Evolutionary conservation across 1,140 invertebrate genomes (phyloP).

Genomic region (Aphidius gifuensis): DNA sequence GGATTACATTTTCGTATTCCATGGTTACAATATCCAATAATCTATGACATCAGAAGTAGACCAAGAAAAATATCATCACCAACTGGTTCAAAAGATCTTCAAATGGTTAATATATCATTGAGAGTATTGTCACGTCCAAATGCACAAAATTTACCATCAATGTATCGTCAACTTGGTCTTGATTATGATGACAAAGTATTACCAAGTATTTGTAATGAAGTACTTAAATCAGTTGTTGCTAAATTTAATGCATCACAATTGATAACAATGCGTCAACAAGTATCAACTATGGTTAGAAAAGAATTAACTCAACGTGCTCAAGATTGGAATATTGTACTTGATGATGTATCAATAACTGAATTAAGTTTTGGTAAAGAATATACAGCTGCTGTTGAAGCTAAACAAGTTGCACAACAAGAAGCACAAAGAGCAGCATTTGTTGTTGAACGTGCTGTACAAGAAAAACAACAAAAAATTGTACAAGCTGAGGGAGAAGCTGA

Average conservation of each 20-base stretch:
- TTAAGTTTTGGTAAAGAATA: slow-evolving; percentile 99
- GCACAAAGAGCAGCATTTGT: slow-evolving; percentile 97
- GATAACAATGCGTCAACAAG: slow-evolving; percentile 97
- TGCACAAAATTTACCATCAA: slow-evolving; percentile 70
- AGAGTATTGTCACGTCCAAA: slow-evolving; percentile 94
- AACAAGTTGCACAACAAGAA: slow-evolving; percentile 99
- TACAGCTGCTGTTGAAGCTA: slow-evolving; percentile 98
- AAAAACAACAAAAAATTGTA: slow-evolving; percentile 98
- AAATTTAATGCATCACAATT: slow-evolving; percentile 99
- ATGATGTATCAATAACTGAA: slow-evolving; percentile 99
- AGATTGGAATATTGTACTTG: slow-evolving; percentile 98
- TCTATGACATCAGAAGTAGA: slow-evolving; percentile 92
- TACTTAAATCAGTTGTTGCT: slow-evolving; percentile 97
- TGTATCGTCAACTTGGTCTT: slow-evolving; percentile 86
- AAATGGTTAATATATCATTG: slow-evolving; percentile 99
- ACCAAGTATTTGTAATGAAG: slow-evolving; percentile 98
- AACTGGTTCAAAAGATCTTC: slow-evolving; percentile 97
- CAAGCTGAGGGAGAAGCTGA: slow-evolving; percentile 99
- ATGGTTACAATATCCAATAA: slow-evolving; percentile 99
- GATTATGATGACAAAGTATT: slow-evolving; percentile 89
- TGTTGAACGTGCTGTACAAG: slow-evolving; percentile 96
- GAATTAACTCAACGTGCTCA: slow-evolving; percentile 94
- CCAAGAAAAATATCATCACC: slow-evolving; percentile 96
- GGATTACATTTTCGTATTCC: slow-evolving; percentile 96
- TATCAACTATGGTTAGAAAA: slow-evolving; percentile 88